These are phyloP conservation scores for Hassar affinis DNA, from an alignment of 2,113 vertebrate species.

Conservation along the genomic window DNA sequence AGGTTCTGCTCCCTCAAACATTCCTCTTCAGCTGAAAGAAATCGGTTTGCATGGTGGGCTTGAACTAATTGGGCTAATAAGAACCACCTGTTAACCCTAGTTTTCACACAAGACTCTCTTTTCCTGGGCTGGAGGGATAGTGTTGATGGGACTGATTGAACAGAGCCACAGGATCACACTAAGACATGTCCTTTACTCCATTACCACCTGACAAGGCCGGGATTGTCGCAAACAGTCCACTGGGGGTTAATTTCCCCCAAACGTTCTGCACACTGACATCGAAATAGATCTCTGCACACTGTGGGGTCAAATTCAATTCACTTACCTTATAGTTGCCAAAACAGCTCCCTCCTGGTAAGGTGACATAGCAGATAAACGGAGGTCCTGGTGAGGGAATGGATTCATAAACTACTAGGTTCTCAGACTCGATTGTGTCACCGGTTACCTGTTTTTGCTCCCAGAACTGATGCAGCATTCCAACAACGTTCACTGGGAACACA, in stretches of 20 bases:
- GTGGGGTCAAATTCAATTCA: background rate
- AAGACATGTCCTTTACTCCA: background rate
- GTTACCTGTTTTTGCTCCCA: conserved; percentile 83
- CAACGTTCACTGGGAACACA: conserved; percentile 78
- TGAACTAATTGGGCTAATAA: conserved; percentile 53
- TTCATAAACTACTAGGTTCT: conserved; percentile 76
- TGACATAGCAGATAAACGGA: conserved; percentile 84
- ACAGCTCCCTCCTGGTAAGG: conserved; percentile 87
- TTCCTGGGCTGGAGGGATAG: background rate
- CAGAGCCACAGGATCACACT: background rate
- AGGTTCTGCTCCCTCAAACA: background rate
- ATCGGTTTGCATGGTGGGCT: conserved; percentile 42
- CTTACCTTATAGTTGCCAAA: conserved; percentile 88
- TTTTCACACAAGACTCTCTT: conserved; percentile 41
- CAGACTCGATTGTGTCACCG: conserved; percentile 63
- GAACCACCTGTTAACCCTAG: conserved; percentile 52
- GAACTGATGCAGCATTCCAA: conserved; percentile 85
- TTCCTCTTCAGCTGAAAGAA: conserved; percentile 24
- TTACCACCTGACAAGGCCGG: background rate
- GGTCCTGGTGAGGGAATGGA: conserved; percentile 76
- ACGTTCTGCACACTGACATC: background rate
- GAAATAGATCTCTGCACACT: background rate
- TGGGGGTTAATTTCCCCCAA: background rate
- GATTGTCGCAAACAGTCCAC: background rate
- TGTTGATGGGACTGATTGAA: conserved; percentile 35